Base-by-base conservation (phyloP, 1,140 invertebrate genomes). In the Fopius arisanus region DNA sequence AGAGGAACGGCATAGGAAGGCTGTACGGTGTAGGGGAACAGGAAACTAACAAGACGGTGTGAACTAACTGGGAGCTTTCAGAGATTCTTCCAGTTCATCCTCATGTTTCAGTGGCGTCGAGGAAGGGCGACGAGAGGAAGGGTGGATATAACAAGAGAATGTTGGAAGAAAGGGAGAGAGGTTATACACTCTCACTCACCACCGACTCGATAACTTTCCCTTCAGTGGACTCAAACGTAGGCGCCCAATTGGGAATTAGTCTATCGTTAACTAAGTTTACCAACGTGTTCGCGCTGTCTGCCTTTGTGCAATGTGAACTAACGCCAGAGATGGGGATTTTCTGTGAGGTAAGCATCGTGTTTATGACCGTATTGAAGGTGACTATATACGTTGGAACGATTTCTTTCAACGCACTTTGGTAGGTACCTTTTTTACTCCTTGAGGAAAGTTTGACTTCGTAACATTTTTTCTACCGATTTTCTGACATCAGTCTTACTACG, bases 231-330 rank as follows among this genome's bases (percentile, higher is more conserved):
- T 80, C 67, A 59, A 77, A 73, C 68, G 77, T 76, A 78, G 75
- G 62, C 76, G 77, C 80, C 79, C 79, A 82, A 84, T 80, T 78
- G 83, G 82, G 83, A 85, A 86, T 86, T 85, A 86, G 84, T 83
- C 81, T 81, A 81, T 86, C 83, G 84, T 86, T 87, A 86, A 85
- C 80, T 75, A 85, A 85, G 81, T 87, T 86, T 85, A 83, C 81
- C 78, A 76, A 73, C 78, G 66, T 79, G 81, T 78, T 82, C 69
- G 71, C 75, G 78, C 78, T 74, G 67, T 63, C 37, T 54, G 67
- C 54, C 68, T 75, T 75, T 75, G 70, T 75, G 54, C 41, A 67
- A 48, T 43, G 37, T 43, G 62, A 65, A 65, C 29, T 12, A 65
- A 83, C 77, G 79, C 77, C 79, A 77, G 54, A 66, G 66, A 37